Percentiles rank a stretch among this genome's conserved stretches.
These are phyloP conservation scores for Moxostoma hubbsi DNA, from an alignment of 2,797 vertebrate species.

Conservation along the genomic window DNA sequence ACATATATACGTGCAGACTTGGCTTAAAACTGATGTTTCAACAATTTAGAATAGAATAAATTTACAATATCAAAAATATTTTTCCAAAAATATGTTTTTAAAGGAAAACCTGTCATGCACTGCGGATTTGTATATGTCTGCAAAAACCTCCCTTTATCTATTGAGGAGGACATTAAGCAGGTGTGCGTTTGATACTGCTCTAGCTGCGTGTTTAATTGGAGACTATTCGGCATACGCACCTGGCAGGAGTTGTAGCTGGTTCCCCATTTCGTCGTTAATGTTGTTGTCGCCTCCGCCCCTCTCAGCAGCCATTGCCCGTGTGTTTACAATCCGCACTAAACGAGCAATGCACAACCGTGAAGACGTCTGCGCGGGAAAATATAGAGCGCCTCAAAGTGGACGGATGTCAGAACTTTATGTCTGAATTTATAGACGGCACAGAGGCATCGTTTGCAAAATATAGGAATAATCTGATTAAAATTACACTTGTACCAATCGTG, in stretches of 20 bases:
- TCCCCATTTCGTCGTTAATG: slow-evolving; percentile 90
- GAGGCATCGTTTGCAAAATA: not conserved
- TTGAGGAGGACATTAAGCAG: not conserved
- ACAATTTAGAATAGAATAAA: not conserved
- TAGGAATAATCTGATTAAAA: no score
- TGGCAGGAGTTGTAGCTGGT: slow-evolving; percentile 88
- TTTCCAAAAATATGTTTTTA: not conserved
- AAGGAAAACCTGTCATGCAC: slow-evolving; percentile 14
- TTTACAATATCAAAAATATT: not conserved
- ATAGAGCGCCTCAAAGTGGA: slow-evolving; percentile 21
- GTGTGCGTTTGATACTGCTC: not conserved
- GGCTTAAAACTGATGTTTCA: not conserved
- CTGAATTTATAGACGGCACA: not conserved
- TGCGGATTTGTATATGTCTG: slow-evolving; percentile 13
- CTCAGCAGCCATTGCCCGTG: slow-evolving; percentile 91
- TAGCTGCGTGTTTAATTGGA: not conserved
- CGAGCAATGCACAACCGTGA: slow-evolving; percentile 1
- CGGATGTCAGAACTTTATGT: not conserved
- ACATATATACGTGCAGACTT: not conserved
- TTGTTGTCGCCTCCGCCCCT: slow-evolving; percentile 83
- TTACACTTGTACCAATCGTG: no score
- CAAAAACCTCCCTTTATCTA: slow-evolving; percentile 18
- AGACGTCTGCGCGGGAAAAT: not conserved
- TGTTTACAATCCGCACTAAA: slow-evolving; percentile 77
- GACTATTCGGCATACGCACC: slow-evolving; percentile 73